Conservation (phyloP, 2,113 vertebrate species). For the Okapia johnstoni region DNA sequence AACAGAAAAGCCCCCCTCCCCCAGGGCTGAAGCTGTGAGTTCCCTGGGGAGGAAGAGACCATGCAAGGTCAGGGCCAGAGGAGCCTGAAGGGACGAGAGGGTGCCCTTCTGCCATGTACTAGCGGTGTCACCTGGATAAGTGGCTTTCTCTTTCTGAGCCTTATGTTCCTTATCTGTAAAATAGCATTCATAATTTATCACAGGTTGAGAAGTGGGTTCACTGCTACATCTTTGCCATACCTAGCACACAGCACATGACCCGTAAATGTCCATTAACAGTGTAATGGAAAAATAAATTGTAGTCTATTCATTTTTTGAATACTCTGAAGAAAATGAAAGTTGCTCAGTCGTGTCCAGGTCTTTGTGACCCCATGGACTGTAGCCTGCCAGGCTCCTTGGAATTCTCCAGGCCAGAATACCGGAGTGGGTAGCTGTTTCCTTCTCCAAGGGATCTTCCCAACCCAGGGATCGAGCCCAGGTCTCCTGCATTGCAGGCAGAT, state of each 20-base stretch:
- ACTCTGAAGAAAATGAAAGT: not conserved
- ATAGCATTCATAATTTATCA: not conserved
- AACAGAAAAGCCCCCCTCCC: not conserved
- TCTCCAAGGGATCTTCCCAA: not conserved
- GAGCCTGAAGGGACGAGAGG: not conserved
- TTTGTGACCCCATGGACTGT: not conserved
- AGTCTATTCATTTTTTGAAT: not conserved
- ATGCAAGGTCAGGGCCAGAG: not conserved
- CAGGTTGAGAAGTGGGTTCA: not conserved
- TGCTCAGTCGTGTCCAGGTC: not conserved
- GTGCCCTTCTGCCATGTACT: not conserved
- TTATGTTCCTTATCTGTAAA: not conserved
- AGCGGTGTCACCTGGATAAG: not conserved
- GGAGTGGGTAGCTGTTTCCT: not conserved
- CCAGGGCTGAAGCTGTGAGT: not conserved
- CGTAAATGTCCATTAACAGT: not conserved
- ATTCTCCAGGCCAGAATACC: not conserved
- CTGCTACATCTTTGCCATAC: not conserved
- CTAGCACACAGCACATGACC: not conserved
- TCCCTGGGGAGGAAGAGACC: not conserved
- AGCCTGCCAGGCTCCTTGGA: not conserved
- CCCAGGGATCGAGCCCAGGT: not conserved
- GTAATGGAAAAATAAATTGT: not conserved
- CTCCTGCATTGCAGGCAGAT: not conserved
- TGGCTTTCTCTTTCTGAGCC: not conserved